Conservation (phyloP, 2,113 vertebrate genomes). For the Tragelaphus scriptus region DNA sequence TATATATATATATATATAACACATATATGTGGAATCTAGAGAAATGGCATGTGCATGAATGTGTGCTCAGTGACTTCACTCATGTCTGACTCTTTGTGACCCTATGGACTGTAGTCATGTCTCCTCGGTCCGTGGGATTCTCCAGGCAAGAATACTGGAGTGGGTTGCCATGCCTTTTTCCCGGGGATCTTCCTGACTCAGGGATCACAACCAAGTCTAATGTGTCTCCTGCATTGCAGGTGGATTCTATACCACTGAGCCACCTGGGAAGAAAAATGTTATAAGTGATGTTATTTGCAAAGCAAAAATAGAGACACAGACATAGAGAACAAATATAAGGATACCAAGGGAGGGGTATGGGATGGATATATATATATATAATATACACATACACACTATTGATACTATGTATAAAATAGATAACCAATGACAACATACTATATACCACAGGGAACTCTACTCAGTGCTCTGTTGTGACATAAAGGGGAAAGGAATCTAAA, state of each 20-base stretch:
- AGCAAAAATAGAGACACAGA: not conserved
- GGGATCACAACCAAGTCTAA: not conserved
- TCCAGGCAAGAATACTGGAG: not conserved
- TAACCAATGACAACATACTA: not conserved
- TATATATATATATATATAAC: not conserved
- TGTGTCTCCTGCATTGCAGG: not conserved
- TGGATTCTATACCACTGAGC: not conserved
- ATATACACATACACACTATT: not conserved
- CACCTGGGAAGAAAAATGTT: not conserved
- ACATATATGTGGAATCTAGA: not conserved
- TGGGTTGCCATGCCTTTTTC: not conserved
- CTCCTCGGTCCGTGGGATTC: not conserved
- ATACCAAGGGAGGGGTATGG: not conserved
- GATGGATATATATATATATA: not conserved
- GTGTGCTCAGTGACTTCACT: not conserved
- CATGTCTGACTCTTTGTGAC: not conserved
- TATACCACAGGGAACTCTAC: not conserved
- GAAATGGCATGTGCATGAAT: not conserved
- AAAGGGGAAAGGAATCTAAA: not conserved
- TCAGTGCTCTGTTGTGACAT: not conserved
- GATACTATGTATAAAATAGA: not conserved
- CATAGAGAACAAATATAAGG: not conserved
- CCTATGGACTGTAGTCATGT: not conserved
- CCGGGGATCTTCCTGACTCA: not conserved
- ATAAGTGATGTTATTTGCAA: not conserved